Percentiles rank a stretch among this genome's conserved stretches.
phyloP scores from a whole-genome alignment of 2,888 invertebrate genomes.

The Cremastinae sp. region DNA sequence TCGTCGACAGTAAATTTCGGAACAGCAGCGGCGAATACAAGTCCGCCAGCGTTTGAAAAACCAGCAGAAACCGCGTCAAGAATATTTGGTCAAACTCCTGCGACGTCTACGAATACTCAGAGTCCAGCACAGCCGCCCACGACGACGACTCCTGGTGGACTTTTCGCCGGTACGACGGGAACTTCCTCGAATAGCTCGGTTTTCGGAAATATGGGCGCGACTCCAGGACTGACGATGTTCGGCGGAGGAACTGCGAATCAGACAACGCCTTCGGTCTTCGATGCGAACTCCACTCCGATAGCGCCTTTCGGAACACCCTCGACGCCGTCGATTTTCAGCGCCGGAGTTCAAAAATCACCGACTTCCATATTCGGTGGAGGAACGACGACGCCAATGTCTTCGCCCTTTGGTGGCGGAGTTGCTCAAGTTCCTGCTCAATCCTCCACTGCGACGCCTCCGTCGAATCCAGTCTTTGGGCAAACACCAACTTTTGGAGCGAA shows the following conservation, averaged over 20 bases:
- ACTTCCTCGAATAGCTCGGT: conserved; percentile 53
- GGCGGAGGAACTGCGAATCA: conserved; percentile 57
- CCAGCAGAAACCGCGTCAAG: conserved; percentile 38
- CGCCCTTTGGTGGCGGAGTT: conserved; percentile 62
- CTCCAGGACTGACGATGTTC: conserved; percentile 61
- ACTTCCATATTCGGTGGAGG: conserved; percentile 61
- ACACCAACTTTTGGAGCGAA: conserved; percentile 72
- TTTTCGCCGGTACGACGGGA: conserved; percentile 46
- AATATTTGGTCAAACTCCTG: conserved; percentile 56
- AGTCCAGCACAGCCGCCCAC: conserved; percentile 37
- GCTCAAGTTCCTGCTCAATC: conserved; percentile 56
- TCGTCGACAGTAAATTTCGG: conserved; percentile 55
- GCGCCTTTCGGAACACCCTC: conserved; percentile 47
- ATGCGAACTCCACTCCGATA: conserved; percentile 48
- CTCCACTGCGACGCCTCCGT: conserved; percentile 38
- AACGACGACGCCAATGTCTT: conserved; percentile 47
- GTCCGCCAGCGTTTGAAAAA: conserved; percentile 53
- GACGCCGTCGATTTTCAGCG: conserved; percentile 56
- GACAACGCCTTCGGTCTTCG: conserved; percentile 41
- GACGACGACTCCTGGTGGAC: conserved; percentile 45
- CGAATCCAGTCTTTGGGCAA: conserved; percentile 70
- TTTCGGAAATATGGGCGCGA: conserved; percentile 58
- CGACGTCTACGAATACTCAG: conserved; percentile 34
- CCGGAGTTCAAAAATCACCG: conserved; percentile 49
- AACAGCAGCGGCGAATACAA: conserved; percentile 41